phyloP scores from a whole-genome alignment of 2,113 vertebrate genomes.

The Mola mola region DNA sequence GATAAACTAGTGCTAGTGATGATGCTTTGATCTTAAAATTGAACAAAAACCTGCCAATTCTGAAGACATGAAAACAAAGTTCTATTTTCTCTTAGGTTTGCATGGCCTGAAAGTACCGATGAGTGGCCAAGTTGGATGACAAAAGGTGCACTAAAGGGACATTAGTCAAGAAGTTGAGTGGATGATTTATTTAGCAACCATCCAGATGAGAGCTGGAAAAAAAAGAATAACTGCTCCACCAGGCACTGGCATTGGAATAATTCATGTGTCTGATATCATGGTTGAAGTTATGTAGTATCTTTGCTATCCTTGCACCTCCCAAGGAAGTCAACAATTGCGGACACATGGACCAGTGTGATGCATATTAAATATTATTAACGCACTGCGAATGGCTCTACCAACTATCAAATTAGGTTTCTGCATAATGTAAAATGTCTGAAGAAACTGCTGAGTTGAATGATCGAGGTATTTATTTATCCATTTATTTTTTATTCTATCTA shows the following conservation, averaged over 20 bases:
- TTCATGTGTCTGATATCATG: slow-evolving; percentile 48
- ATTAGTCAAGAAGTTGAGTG: slow-evolving; percentile 34
- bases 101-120: slow-evolving; percentile 7
- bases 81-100: no score
- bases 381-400: slow-evolving; percentile 29
- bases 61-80: neutral
- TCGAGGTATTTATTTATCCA: slow-evolving; percentile 19
- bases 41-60: no score
- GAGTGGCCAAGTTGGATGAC: slow-evolving; percentile 21
- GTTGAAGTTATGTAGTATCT: slow-evolving; percentile 30
- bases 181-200: slow-evolving; percentile 50
- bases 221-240: slow-evolving; percentile 35
- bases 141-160: slow-evolving; percentile 31
- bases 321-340: slow-evolving; percentile 48
- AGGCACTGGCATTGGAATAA: slow-evolving; percentile 25
- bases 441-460: neutral
- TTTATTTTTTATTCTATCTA: slow-evolving; percentile 1
- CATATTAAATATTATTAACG: slow-evolving; percentile 26
- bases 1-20: neutral
- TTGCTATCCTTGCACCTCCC: slow-evolving; percentile 27
- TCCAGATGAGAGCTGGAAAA: slow-evolving; percentile 45
- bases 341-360: slow-evolving; percentile 40
- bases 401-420: slow-evolving; percentile 7
- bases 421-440: neutral
- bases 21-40: no score